Conservation (phyloP, 2,113 vertebrate genomes). For the Felis catus region F.catus_Fca126_mat1.0 CM031423.1:89614001-89614500, state of each 20-base stretch:
- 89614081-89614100: conserved; percentile 71
- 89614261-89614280: background rate
- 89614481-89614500: background rate
- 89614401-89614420: background rate
- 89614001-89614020: conserved; percentile 83
- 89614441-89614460: background rate
- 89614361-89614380: background rate
- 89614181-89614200: background rate
- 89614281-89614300: background rate
- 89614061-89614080: conserved; percentile 86
- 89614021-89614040: conserved; percentile 81
- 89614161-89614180: background rate
- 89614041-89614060: conserved; percentile 86
- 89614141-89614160: background rate
- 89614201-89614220: fast-evolving
- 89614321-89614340: background rate
- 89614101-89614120: background rate
- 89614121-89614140: background rate
- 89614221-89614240: background rate
- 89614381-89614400: background rate
- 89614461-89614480: background rate
- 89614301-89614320: background rate
- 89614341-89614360: background rate
- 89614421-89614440: background rate
- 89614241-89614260: background rate